Conservation (phyloP, 2,797 vertebrate species). For the Cyprinodon diabolis region DNA sequence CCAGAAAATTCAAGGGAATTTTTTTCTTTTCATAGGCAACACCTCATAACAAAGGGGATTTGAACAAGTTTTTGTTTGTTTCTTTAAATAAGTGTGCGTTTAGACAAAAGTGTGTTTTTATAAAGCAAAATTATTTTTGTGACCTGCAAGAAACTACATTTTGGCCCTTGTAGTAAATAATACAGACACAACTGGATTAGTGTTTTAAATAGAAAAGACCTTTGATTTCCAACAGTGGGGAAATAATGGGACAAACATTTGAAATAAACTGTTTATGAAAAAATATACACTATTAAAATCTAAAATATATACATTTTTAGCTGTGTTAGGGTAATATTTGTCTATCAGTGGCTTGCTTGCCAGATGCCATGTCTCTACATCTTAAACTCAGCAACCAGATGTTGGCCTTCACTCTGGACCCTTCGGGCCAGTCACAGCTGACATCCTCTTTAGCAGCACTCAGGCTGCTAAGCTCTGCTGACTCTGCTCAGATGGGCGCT, state of each 20-base stretch:
- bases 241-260: too few relatives aligned
- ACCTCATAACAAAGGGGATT: too few relatives aligned
- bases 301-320: not conserved
- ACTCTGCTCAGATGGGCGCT: slow-evolving; percentile 60
- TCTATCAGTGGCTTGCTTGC: slow-evolving; percentile 2
- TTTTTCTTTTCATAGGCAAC: too few relatives aligned
- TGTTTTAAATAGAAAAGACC: not conserved
- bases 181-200: not conserved
- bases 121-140: not conserved
- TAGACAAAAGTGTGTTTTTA: too few relatives aligned
- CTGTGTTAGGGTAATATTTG: not conserved
- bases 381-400: slow-evolving; percentile 56
- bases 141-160: not conserved
- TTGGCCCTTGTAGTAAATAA: not conserved
- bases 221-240: too few relatives aligned
- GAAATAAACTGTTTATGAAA: too few relatives aligned
- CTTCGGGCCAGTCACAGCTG: slow-evolving; percentile 68
- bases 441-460: slow-evolving; percentile 59
- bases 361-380: slow-evolving; percentile 22
- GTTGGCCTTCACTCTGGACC: slow-evolving; percentile 55
- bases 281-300: too few relatives aligned
- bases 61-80: too few relatives aligned
- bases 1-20: too few relatives aligned
- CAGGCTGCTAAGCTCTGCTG: slow-evolving; percentile 46
- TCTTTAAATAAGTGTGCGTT: too few relatives aligned